phyloP scores from a whole-genome alignment of 1,140 invertebrate species.

The Sitophilus oryzae region DNA sequence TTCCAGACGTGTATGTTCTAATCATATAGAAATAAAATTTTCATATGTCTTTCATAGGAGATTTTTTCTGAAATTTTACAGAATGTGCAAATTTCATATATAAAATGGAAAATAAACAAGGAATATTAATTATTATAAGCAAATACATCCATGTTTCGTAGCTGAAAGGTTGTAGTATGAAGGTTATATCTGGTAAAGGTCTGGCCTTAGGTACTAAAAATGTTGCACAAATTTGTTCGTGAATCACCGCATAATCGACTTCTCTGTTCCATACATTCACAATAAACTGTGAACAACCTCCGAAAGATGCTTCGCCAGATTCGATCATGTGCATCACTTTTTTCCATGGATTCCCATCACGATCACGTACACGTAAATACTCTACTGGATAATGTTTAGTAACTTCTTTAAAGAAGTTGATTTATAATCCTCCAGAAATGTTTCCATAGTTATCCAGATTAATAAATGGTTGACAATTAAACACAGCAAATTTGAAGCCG shows the following conservation, averaged over 20 bases:
- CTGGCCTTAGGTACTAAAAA: constrained; percentile 16
- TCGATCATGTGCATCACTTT: constrained; percentile 2
- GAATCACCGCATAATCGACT: constrained; percentile 7
- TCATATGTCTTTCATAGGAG: background rate
- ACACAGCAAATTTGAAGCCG: constrained; percentile 10
- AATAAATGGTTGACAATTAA: constrained; percentile 17
- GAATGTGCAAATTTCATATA: background rate
- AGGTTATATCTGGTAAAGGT: constrained; percentile 1
- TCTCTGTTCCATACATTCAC: background rate
- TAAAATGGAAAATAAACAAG: background rate
- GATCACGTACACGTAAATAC: background rate
- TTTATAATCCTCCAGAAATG: constrained; percentile 3
- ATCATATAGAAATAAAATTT: background rate
- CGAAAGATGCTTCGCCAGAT: background rate
- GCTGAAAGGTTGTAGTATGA: constrained; percentile 11
- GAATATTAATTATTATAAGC: background rate
- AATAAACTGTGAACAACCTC: constrained; percentile 12
- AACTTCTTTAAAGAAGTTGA: constrained; percentile 1
- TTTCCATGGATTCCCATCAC: constrained; percentile 8
- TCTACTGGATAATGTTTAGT: constrained; percentile 4
- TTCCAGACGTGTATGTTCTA: background rate
- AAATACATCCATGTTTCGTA: background rate
- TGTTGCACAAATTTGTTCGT: constrained; percentile 6
- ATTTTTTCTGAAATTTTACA: background rate
- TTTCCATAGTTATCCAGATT: background rate